A percentile compares a stretch with the other conserved stretches of the same genome.
Evolutionary conservation across 1,140 invertebrate species (phyloP).

Genomic region (Temnothorax longispinosus): DNA sequence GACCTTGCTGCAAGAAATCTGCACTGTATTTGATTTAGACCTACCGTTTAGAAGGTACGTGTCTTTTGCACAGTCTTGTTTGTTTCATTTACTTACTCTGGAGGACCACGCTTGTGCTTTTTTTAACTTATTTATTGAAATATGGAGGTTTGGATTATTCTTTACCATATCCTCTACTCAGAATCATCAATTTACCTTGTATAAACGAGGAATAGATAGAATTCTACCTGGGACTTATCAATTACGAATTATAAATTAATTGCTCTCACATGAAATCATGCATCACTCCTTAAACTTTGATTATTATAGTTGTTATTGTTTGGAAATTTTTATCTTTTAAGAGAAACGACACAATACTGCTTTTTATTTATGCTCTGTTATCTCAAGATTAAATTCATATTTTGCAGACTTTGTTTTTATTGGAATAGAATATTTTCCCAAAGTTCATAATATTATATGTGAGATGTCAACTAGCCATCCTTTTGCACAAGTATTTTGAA

Average conservation of each 20-base stretch:
- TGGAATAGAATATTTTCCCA: neutral
- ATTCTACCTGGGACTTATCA: neutral
- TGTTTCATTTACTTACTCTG: neutral
- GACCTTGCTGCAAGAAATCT: constrained; percentile 93
- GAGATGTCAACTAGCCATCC: neutral
- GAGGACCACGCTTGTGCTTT: neutral
- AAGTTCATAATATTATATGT: neutral
- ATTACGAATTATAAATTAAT: neutral
- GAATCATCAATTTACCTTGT: neutral
- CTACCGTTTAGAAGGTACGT: constrained; percentile 90
- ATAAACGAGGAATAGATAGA: neutral
- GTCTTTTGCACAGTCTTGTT: neutral
- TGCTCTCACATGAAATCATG: neutral
- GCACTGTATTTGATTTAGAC: constrained; percentile 92
- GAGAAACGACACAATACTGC: neutral
- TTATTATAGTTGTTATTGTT: neutral
- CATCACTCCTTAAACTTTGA: neutral
- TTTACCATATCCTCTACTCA: neutral
- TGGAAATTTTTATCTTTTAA: neutral
- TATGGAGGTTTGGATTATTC: neutral
- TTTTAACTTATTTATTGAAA: neutral
- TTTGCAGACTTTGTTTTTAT: neutral
- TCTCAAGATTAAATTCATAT: neutral
- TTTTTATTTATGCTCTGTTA: neutral
- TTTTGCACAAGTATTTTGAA: neutral